Percentiles rank a stretch among this genome's conserved stretches.
Conservation (phyloP, 2,797 vertebrate genomes). For the Brachyrhaphis roseni region DNA sequence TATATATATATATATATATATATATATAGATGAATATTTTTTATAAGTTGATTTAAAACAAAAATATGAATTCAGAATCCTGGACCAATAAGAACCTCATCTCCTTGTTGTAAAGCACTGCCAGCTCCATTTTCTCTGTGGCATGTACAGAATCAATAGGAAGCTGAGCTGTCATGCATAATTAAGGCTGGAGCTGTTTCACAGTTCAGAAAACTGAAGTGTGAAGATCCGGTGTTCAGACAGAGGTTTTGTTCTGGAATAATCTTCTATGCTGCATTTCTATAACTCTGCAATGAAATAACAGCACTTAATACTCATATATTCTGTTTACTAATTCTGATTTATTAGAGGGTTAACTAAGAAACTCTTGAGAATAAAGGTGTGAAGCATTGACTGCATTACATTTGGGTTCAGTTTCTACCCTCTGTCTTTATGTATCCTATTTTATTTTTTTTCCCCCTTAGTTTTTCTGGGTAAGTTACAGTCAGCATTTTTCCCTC, state of each 20-base stretch:
- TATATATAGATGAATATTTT: background rate
- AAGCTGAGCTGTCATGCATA: constrained; percentile 19
- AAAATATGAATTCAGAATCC: background rate
- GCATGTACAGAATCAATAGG: constrained; percentile 25
- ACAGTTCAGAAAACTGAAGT: background rate
- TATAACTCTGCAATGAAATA: background rate
- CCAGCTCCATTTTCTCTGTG: background rate
- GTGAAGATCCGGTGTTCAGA: background rate
- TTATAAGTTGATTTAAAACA: background rate
- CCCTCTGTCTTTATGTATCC: background rate
- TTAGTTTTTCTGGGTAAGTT: constrained; percentile 13
- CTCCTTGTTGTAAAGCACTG: background rate
- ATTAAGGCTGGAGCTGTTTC: constrained; percentile 10
- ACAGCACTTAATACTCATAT: background rate
- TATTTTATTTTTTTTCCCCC: background rate
- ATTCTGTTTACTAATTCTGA: background rate
- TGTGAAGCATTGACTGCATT: background rate
- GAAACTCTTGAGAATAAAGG: background rate
- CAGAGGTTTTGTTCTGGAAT: background rate
- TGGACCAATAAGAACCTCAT: background rate
- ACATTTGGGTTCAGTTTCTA: background rate
- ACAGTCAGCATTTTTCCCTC: constrained; percentile 24
- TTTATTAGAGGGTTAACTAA: background rate
- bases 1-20: too few species aligned
- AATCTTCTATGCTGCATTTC: background rate